Percentiles rank a stretch among this genome's conserved stretches.
Evolutionary conservation across 2,888 invertebrate genomes (phyloP).

Genomic region (Brachypalpus laphriformis): DNA sequence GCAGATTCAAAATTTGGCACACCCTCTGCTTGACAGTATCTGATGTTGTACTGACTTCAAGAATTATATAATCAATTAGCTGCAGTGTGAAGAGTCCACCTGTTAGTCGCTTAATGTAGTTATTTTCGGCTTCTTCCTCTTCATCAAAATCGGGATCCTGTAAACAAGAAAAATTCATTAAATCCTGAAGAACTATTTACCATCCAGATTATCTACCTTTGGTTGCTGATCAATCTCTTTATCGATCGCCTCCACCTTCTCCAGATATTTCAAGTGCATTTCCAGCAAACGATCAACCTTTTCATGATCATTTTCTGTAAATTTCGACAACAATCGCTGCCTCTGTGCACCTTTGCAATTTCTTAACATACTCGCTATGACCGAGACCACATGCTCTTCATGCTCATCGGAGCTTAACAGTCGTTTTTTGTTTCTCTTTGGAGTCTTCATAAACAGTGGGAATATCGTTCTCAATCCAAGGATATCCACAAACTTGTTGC

Average conservation of each 20-base stretch:
- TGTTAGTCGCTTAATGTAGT: slow-evolving; percentile 94
- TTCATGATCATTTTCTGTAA: slow-evolving; percentile 98
- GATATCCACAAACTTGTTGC: slow-evolving; percentile 99
- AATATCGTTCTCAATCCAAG: slow-evolving; percentile 97
- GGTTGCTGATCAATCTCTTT: slow-evolving; percentile 87
- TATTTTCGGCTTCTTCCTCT: slow-evolving; percentile 91
- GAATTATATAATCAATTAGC: slow-evolving; percentile 94
- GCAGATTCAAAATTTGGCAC: slow-evolving; percentile 92
- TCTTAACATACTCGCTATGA: slow-evolving; percentile 95
- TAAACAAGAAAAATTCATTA: too few relatives aligned
- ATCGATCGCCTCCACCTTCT: slow-evolving; percentile 94
- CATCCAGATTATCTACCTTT: too few relatives aligned
- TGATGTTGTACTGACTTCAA: slow-evolving; percentile 89
- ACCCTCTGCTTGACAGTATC: slow-evolving; percentile 92
- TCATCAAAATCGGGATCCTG: slow-evolving; percentile 84
- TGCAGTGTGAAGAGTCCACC: slow-evolving; percentile 98
- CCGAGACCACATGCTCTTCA: slow-evolving; percentile 97
- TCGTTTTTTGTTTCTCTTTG: slow-evolving; percentile 91
- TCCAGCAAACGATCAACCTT: slow-evolving; percentile 98
- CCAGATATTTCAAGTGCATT: slow-evolving; percentile 97
- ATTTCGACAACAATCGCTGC: slow-evolving; percentile 95
- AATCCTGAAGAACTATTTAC: too few relatives aligned
- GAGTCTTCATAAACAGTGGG: slow-evolving; percentile 99
- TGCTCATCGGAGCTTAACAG: slow-evolving; percentile 93
- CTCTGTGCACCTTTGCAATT: slow-evolving; percentile 96